These are phyloP conservation scores for Protobothrops mucrosquamatus DNA, from an alignment of 2,113 vertebrate genomes.

Conservation along the genomic window DNA sequence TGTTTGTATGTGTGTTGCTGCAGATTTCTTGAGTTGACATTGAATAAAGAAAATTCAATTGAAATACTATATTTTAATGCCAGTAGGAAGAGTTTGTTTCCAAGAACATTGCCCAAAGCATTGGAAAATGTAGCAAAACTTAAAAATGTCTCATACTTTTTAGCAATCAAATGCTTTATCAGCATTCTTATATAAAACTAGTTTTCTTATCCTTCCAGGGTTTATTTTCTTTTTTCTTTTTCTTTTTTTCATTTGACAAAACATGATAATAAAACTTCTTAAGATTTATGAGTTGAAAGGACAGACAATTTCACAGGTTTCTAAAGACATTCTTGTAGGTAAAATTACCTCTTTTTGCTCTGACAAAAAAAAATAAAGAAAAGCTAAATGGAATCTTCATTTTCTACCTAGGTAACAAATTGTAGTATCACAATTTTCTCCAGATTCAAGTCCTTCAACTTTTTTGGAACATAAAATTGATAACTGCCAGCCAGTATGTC, in stretches of 20 bases:
- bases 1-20: background rate
- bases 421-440: background rate
- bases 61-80: background rate
- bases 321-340: conserved; percentile 47
- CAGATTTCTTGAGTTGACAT: background rate
- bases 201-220: conserved; percentile 35
- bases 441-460: background rate
- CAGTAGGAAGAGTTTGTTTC: conserved; percentile 7
- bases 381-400: background rate
- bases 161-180: conserved; percentile 20
- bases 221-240: conserved; percentile 24
- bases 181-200: conserved; percentile 34
- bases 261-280: conserved; percentile 22
- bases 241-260: background rate
- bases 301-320: conserved; percentile 40
- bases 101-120: background rate
- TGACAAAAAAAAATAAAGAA: background rate
- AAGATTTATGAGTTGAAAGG: conserved; percentile 17
- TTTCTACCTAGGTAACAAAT: background rate
- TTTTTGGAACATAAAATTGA: background rate
- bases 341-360: background rate
- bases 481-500: background rate
- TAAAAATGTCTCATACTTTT: conserved; percentile 30
- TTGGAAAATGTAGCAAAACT: conserved; percentile 21
- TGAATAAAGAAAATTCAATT: conserved; percentile 14